These are phyloP conservation scores for Nerophis ophidion DNA, from an alignment of 2,113 vertebrate genomes.

Conservation along the genomic window DNA sequence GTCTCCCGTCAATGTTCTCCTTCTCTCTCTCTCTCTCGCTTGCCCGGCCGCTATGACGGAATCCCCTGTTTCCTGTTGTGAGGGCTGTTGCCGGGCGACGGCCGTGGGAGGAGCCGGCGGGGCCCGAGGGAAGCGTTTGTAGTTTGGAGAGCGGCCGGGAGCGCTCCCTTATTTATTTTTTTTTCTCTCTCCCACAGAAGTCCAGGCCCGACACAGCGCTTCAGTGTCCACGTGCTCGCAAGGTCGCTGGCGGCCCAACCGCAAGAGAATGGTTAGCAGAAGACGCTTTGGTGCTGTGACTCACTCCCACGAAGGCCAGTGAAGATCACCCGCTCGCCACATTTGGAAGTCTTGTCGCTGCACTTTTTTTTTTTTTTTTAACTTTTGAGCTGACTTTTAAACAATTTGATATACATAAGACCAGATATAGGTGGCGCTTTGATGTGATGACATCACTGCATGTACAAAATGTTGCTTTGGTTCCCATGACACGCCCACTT, in stretches of 20 bases:
- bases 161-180: constrained; percentile 8
- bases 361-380: too few species aligned
- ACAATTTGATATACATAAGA: too few species aligned
- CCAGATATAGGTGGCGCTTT: too few species aligned
- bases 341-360: constrained; percentile 1
- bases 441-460: too few species aligned
- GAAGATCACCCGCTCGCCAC: background rate
- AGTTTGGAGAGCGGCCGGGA: constrained; percentile 21
- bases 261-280: constrained; percentile 14
- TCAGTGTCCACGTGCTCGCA: constrained; percentile 14
- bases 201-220: constrained; percentile 11
- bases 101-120: constrained; percentile 64
- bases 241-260: constrained; percentile 15
- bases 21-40: constrained; percentile 68
- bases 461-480: too few species aligned
- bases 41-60: constrained; percentile 75
- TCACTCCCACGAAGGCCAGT: constrained; percentile 5
- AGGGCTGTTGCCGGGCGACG: constrained; percentile 82
- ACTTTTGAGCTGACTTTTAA: too few species aligned
- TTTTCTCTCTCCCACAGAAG: constrained; percentile 17
- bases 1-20: constrained; percentile 74
- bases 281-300: constrained; percentile 10
- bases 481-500: too few species aligned
- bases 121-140: constrained; percentile 47
- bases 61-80: constrained; percentile 94